phyloP scores from a whole-genome alignment of 2,888 invertebrate genomes.

The Glomeris marginata region DNA sequence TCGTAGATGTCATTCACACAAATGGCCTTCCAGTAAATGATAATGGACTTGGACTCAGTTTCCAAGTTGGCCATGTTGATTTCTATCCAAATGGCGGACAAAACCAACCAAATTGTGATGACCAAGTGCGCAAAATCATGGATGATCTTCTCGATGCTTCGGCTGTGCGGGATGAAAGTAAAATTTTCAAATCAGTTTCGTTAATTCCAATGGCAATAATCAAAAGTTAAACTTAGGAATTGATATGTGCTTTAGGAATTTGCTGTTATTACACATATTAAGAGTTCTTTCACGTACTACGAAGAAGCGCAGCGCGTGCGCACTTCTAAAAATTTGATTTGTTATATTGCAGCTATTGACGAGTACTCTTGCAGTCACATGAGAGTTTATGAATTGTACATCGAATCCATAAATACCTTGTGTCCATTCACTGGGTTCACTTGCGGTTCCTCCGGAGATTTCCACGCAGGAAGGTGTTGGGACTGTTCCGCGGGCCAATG shows the following conservation, averaged over 20 bases:
- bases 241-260: too few relatives aligned
- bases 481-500: conserved; percentile 31
- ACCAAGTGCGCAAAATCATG: conserved; percentile 17
- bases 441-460: conserved; percentile 2
- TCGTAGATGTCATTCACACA: conserved; percentile 48
- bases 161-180: conserved; percentile 10
- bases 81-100: too few relatives aligned
- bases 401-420: conserved; percentile 35
- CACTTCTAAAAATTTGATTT: too few relatives aligned
- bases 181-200: too few relatives aligned
- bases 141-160: conserved; percentile 18
- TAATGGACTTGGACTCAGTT: background rate
- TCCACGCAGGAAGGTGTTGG: background rate
- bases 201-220: too few relatives aligned
- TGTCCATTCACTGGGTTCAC: background rate
- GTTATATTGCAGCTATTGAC: conserved; percentile 24
- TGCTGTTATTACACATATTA: too few relatives aligned
- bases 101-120: conserved; percentile 8
- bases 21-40: too few relatives aligned
- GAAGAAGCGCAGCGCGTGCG: too few relatives aligned
- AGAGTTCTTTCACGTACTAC: too few relatives aligned
- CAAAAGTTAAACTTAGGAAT: too few relatives aligned
- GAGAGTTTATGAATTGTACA: conserved; percentile 42
- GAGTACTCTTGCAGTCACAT: conserved; percentile 47
- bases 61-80: too few relatives aligned